phyloP scores from a whole-genome alignment of 2,888 invertebrate genomes.

The Caradrina kadenii region DNA sequence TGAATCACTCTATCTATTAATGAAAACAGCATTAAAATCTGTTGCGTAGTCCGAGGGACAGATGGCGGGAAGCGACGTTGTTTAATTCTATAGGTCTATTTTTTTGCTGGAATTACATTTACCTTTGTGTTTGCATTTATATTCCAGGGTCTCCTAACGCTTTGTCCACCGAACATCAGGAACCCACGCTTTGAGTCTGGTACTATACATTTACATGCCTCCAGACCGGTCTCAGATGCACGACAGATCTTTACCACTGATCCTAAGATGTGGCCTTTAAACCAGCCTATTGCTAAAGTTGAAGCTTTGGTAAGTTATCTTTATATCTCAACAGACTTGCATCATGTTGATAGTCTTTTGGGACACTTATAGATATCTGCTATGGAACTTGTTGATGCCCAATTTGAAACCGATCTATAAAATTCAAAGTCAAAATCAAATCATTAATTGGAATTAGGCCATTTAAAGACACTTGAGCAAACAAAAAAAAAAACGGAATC shows the following conservation, averaged over 20 bases:
- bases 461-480: not conserved
- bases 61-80: no score
- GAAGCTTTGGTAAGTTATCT: constrained; percentile 76
- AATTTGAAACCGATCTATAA: not conserved
- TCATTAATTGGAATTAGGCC: no score
- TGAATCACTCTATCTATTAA: no score
- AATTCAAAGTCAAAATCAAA: no score
- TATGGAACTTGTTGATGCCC: not conserved
- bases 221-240: constrained; percentile 90
- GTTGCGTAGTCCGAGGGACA: no score
- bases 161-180: constrained; percentile 82
- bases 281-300: constrained; percentile 91
- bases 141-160: constrained; percentile 85
- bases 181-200: constrained; percentile 85
- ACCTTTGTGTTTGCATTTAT: not conserved
- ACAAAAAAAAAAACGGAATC: not conserved
- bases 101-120: not conserved
- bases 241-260: constrained; percentile 91
- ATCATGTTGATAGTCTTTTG: not conserved
- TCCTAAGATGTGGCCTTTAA: constrained; percentile 91
- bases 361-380: not conserved
- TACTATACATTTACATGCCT: constrained; percentile 74
- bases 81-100: no score
- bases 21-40: no score
- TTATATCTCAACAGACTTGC: not conserved